Conservation (phyloP, 2,113 vertebrate genomes). For the Melierax canorus region DNA sequence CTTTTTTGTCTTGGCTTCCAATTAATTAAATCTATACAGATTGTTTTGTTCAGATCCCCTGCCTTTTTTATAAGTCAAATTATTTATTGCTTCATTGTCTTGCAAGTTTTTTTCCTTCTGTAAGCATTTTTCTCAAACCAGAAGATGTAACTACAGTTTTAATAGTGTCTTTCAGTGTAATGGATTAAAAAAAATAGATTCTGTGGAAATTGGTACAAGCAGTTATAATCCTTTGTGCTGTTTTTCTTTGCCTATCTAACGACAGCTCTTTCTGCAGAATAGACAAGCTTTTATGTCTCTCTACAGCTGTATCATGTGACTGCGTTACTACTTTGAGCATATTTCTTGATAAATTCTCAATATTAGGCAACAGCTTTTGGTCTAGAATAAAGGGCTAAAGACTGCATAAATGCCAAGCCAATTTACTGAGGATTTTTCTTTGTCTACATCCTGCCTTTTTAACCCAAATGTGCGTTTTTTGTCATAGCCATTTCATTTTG, state of each 20-base stretch:
- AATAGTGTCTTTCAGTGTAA: conserved; percentile 60
- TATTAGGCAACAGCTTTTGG: conserved; percentile 6
- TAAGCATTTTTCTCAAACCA: conserved; percentile 37
- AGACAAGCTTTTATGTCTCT: conserved; percentile 48
- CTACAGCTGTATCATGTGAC: conserved; percentile 19
- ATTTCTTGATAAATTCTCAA: conserved; percentile 29
- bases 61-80: background rate
- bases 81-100: conserved; percentile 31
- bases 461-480: background rate
- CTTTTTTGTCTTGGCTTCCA: conserved; percentile 40
- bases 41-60: conserved; percentile 51
- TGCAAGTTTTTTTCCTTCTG: background rate
- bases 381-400: background rate
- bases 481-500: background rate
- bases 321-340: background rate
- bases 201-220: conserved; percentile 52
- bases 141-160: conserved; percentile 52
- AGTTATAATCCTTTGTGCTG: conserved; percentile 41
- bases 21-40: conserved; percentile 65
- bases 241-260: conserved; percentile 66
- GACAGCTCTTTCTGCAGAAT: conserved; percentile 41
- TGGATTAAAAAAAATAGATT: conserved; percentile 50
- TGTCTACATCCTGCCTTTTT: background rate
- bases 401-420: conserved; percentile 1
- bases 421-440: conserved; percentile 6